Base-by-base conservation (phyloP, 2,888 invertebrate species). In the Anorthoa munda region DNA sequence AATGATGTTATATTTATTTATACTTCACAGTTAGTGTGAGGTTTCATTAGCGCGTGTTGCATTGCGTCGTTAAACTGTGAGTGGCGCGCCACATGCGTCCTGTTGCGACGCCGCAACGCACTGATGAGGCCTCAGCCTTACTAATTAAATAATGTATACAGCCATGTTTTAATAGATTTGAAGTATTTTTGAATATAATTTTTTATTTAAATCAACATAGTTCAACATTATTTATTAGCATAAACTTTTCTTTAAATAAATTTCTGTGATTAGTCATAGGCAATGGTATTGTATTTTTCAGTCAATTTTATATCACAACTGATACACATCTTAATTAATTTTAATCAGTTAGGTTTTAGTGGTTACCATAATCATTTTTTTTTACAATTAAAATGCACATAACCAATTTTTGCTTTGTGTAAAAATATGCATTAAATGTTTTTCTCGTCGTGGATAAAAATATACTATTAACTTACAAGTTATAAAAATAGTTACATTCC, bases 401-500 rank as follows among this genome's bases (percentile, higher is more conserved):
- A 67, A 61, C 56, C 45, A 56, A 60, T 61, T 66, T 66, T 66
- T 74, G 75, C 75, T 72, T 65, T 82, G 31, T 73, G 72, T 66
- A 73, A 66, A 73, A 63, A 66, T 64, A 69, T 53, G 64, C 65
- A 75, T 68, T 58, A 15, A 13, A 61, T 53, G 50, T 66, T 18
- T 53, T 65, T 79, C 55, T 65, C n/a, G 13, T 74, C 17, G 53
- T 69, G 60, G 39, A 69, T 71, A 70, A 69, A 73, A 81, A 66
- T 23, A 66, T 60, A 66, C 31, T 69, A 53, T 64, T 46, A 70
- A 65, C 60, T 51, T 71, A 63, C 67, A 66, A 21, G 53, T 74
- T 53, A 17, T 59, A 56, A 71, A 68, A 72, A 81, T 67, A 79
- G 80, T 79, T 64, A 88, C 88, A 88, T 88, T 88, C 88, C 88